Conservation (phyloP, 1,140 invertebrate genomes). For the Drepana arcuata region DNA sequence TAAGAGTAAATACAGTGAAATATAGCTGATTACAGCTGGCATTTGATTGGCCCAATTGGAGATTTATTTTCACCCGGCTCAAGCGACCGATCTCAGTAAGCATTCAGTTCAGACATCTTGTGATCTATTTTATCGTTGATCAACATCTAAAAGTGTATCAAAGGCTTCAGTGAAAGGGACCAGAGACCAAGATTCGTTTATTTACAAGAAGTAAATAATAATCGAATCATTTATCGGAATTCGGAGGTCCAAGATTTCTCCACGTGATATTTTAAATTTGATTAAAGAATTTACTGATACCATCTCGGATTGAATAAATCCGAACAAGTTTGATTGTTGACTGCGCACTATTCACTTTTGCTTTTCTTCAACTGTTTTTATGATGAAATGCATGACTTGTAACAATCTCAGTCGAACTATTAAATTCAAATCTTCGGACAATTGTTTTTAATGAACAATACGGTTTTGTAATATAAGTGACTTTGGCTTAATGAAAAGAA, state of each 20-base stretch:
- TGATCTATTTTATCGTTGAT: conserved; percentile 64
- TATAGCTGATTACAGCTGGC: too few relatives aligned
- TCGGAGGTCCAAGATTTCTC: conserved; percentile 40
- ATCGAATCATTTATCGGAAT: conserved; percentile 58
- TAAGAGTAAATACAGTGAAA: too few relatives aligned
- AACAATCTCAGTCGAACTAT: too few relatives aligned
- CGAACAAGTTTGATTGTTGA: too few relatives aligned
- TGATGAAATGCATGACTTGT: too few relatives aligned
- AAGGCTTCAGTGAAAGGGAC: conserved; percentile 68
- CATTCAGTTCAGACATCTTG: conserved; percentile 43
- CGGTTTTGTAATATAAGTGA: too few relatives aligned
- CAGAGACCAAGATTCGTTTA: conserved; percentile 61
- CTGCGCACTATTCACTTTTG: too few relatives aligned
- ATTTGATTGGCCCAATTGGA: conserved; percentile 69
- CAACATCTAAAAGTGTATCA: conserved; percentile 58
- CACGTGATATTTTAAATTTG: conserved; percentile 35
- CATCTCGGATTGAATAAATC: conserved; percentile 9
- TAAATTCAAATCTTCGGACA: too few relatives aligned
- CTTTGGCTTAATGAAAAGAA: too few relatives aligned
- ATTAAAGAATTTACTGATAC: conserved; percentile 26
- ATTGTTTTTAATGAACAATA: too few relatives aligned
- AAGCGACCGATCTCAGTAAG: conserved; percentile 44
- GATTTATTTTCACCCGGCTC: conserved; percentile 65
- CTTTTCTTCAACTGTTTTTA: too few relatives aligned
- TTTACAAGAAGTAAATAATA: conserved; percentile 67